Percentiles rank a stretch among this genome's conserved stretches.
phyloP scores from a whole-genome alignment of 1,140 invertebrate species.

The Danaus melanippus region DNA sequence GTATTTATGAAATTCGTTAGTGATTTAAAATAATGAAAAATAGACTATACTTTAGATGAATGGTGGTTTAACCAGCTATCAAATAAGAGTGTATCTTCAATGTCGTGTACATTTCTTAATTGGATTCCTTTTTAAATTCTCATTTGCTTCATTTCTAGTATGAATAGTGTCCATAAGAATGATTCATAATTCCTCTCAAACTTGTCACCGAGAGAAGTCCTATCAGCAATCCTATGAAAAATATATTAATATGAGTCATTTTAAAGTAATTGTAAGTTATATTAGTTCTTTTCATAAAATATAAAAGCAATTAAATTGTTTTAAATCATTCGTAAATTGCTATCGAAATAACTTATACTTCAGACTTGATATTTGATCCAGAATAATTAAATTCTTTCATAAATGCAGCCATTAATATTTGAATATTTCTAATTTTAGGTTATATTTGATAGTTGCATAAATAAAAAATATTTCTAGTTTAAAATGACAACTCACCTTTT shows the following conservation, averaged over 20 bases:
- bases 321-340: not conserved
- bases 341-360: not conserved
- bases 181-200: slow-evolving; percentile 50
- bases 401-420: not conserved
- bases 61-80: no score
- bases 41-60: no score
- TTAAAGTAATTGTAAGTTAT: not conserved
- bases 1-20: no score
- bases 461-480: not conserved
- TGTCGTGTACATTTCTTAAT: no score
- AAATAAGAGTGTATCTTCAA: no score
- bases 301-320: no score
- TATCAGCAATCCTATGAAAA: slow-evolving; percentile 51
- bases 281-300: no score
- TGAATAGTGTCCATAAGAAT: slow-evolving; percentile 32
- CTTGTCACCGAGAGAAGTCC: slow-evolving; percentile 59
- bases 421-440: no score
- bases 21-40: no score
- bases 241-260: slow-evolving; percentile 7
- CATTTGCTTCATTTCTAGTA: slow-evolving; percentile 37
- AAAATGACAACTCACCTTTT: slow-evolving; percentile 44
- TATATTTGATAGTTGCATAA: no score
- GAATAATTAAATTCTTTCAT: not conserved
- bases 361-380: not conserved
- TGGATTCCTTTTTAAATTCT: no score